Evolutionary conservation across 2,797 vertebrate genomes (phyloP), one percentile per base, ranked within the genome.

Genomic region (Dipus sagitta): DNA sequence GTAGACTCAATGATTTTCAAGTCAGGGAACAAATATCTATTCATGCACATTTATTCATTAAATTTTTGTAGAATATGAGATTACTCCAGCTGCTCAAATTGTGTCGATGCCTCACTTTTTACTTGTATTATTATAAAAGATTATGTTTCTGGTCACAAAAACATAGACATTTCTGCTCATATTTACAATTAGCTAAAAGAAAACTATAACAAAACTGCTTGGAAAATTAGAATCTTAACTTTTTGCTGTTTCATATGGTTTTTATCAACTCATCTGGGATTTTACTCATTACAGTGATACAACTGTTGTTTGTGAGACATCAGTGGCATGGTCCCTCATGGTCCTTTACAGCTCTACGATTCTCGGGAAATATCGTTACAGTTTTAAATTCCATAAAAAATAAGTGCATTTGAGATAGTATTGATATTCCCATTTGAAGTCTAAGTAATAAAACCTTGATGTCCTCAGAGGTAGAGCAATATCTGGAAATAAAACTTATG

Each of bases 311-410:
- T 92, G 26, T 77, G 64, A 77, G 47, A 64, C 24, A 34, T 54
- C 6, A 78, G 52, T 11, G 42, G 1, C 17, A n/a, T 81, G 3
- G 18, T 58, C 20, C 9, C n/a, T n/a, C 47, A 10, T 20, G 4
- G 13, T 74, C 24, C 30, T 77, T 52, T 64, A 24, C 12, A 13
- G 23, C 20, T 13, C 8, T 64, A 47, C 26, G n/a, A n/a, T 67
- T 88, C 71, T 85, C 24, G 26, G 77, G 68, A 83, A 87, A 64
- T 4, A 3, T 30, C 80, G 4, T 26, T 78, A 91, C 83, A 86
- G 47, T 71, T 30, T 90, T 72, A 79, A 91, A 67, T 78, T 95
- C 3, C 4, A 90, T 60, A 20, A 94, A 67, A 91, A 42, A 28
- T 21, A 81, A 92, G n/a, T 78, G 13, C 0, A 72, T 77, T 86